phyloP scores from a whole-genome alignment of 2,888 invertebrate species.

The Bombyx huttoni region DNA sequence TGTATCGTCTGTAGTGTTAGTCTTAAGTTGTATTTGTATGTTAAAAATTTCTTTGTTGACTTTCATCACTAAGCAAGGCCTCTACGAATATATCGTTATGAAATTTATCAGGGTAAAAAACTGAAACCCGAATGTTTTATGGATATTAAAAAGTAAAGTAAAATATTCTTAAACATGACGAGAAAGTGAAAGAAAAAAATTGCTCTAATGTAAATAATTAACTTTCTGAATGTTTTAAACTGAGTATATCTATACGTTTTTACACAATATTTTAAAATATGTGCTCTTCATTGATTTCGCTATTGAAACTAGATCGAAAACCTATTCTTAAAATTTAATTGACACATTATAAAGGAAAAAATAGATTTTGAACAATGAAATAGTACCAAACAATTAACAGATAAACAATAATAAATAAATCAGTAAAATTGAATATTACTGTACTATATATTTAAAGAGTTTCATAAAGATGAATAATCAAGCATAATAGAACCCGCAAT shows the following conservation, averaged over 20 bases:
- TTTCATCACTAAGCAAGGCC: not conserved
- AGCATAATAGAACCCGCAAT: too few relatives aligned
- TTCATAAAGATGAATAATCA: too few relatives aligned
- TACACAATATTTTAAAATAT: too few relatives aligned
- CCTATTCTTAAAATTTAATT: too few relatives aligned
- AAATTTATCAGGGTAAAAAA: not conserved
- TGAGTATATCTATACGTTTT: not conserved
- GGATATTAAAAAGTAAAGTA: not conserved
- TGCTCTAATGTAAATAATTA: not conserved
- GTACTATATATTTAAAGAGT: too few relatives aligned
- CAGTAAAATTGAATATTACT: too few relatives aligned
- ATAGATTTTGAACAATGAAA: too few relatives aligned
- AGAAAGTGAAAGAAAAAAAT: not conserved
- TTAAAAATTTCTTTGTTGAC: not conserved
- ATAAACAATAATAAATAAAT: too few relatives aligned
- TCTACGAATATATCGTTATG: not conserved
- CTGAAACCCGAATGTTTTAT: not conserved
- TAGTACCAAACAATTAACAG: too few relatives aligned
- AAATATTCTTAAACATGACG: not conserved
- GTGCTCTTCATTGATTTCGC: too few relatives aligned
- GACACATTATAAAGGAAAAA: too few relatives aligned
- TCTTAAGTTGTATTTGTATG: not conserved
- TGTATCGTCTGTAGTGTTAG: not conserved
- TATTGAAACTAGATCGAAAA: too few relatives aligned
- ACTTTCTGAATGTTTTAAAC: not conserved